Evolutionary conservation across 2,113 vertebrate species (phyloP).

Genomic region (Apeltes quadracus): DNA sequence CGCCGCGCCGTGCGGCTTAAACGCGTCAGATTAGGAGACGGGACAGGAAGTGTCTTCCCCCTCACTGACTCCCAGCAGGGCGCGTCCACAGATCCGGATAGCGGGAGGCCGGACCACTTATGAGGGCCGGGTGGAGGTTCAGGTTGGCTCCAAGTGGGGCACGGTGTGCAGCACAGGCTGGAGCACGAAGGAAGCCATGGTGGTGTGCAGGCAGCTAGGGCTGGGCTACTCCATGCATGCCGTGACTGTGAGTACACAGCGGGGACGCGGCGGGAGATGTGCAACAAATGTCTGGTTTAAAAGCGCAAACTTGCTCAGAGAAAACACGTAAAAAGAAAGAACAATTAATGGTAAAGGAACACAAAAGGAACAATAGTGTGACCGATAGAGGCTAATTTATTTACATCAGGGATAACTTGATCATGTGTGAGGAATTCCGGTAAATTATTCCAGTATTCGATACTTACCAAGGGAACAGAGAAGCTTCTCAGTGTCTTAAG

Average conservation of each 20-base stretch:
- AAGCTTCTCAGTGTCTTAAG: neutral
- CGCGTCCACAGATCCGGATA: conserved; percentile 84
- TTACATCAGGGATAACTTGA: no score
- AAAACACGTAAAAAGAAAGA: neutral
- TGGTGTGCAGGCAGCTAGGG: conserved; percentile 89
- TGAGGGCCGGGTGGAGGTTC: conserved; percentile 89
- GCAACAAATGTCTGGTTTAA: neutral
- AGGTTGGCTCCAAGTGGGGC: conserved; percentile 86
- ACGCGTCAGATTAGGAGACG: conserved; percentile 18
- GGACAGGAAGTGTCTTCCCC: conserved; percentile 46
- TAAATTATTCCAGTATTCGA: neutral
- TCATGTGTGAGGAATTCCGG: no score
- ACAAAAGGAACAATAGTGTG: no score
- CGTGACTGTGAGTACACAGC: conserved; percentile 83
- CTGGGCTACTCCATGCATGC: conserved; percentile 90
- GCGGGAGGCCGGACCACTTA: conserved; percentile 81
- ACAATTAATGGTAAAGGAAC: neutral
- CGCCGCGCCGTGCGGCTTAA: neutral
- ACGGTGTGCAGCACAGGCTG: conserved; percentile 88
- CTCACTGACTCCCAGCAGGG: conserved; percentile 79
- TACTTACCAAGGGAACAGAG: neutral
- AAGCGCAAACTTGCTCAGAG: neutral
- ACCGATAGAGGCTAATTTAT: no score
- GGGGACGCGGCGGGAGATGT: neutral
- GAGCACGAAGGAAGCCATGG: conserved; percentile 89